Percentiles rank a stretch among this genome's conserved stretches.
phyloP scores from a whole-genome alignment of 2,113 vertebrate genomes.

The Notechis scutatus region DNA sequence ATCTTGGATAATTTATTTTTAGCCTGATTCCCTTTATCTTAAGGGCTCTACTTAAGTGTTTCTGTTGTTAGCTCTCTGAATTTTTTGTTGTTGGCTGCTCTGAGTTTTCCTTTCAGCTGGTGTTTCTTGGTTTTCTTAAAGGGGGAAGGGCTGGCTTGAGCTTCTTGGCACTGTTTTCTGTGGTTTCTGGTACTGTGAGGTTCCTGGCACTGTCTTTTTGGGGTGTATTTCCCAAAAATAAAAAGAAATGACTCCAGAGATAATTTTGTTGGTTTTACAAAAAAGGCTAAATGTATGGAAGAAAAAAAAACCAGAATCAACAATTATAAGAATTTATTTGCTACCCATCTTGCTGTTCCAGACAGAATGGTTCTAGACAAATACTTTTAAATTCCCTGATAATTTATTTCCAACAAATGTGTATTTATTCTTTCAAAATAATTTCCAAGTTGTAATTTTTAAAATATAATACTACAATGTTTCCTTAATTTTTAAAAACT shows the following conservation, averaged over 20 bases:
- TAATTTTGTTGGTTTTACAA: neutral
- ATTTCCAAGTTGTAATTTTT: neutral
- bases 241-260: neutral
- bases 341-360: neutral
- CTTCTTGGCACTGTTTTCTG: too few relatives aligned
- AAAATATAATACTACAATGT: neutral
- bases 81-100: too few relatives aligned
- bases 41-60: too few relatives aligned
- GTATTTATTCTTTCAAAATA: neutral
- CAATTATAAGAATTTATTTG: neutral
- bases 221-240: too few relatives aligned
- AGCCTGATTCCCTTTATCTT: too few relatives aligned
- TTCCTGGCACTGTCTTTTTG: too few relatives aligned
- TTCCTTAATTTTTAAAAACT: neutral
- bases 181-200: too few relatives aligned
- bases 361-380: neutral
- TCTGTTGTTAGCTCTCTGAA: too few relatives aligned
- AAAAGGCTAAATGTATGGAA: neutral
- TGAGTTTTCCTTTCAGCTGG: too few relatives aligned
- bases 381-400: neutral
- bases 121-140: too few relatives aligned
- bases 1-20: too few relatives aligned
- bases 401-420: neutral
- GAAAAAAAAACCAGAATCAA: neutral
- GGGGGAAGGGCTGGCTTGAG: too few relatives aligned